Base-by-base conservation (phyloP, 2,797 vertebrate genomes). In the Lycodopsis pacificus region DNA sequence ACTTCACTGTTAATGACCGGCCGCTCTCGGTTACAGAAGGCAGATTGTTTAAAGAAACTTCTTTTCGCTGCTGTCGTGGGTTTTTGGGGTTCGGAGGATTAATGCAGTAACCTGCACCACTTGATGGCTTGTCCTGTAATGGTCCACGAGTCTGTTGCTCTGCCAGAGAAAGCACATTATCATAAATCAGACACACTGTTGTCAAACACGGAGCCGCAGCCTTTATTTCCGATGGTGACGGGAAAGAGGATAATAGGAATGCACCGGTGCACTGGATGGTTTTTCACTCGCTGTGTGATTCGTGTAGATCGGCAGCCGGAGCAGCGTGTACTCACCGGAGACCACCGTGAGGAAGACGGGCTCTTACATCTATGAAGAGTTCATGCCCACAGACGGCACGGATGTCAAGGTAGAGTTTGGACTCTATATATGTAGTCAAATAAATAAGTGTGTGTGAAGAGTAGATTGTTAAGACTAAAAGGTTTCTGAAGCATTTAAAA, bases 341-440 rank as follows among this genome's bases (percentile, higher is more conserved):
- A 99, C 97, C 96, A 97, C 90, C 0, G 98, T 99, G 82, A 96
- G 98, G 82, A 99, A 99, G 92, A 99, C 98, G 0, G 98, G 98
- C 17, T 99, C 98, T 0, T 99, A 99, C 92, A 99, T 99, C 88
- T 99, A 99, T n/a, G 98, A 99, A 87, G 98, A 99, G 82, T 99
- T 99, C 90, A 99, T 99, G 98, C 97, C 98, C n/a, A 99, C 98
- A 0, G 98, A 99, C 56, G 98, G 98, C 83, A 99, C 98, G 0
- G 98, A 99, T 80, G 98, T 99, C 12, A 99, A 99, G 97, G 98
- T 99, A 91, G 9, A 58, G 42, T 59, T 0, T 32, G 30, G 4
- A 32, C 3, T 27, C 27, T 27, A 5, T 32, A 1, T 32, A 32
- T 32, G 30, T 32, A 32, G 5, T 32, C 5, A 32, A 32, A 32